Evolutionary conservation across 2,113 vertebrate genomes (phyloP), one percentile per base, ranked within the genome.

Genomic region (Hucho hucho): DNA sequence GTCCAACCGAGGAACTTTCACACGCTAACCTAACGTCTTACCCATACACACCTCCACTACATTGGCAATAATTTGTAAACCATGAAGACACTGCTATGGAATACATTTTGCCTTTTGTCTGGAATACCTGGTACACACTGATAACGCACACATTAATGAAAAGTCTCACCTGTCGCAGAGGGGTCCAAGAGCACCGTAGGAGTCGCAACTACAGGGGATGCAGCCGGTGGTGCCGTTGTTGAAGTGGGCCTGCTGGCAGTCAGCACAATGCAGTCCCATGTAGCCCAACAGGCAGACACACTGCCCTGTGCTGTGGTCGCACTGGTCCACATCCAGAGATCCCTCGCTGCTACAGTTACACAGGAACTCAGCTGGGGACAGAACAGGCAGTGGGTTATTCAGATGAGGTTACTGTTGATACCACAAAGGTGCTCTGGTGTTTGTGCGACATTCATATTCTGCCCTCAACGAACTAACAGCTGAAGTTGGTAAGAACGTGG

Each of bases 341-440:
- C 93, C 93, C 78, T 93, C 91, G 0, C 75, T 86, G 75, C 90
- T 94, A 90, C 94, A 94, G 93, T 94, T 94, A 79, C 89, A 90
- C 70, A 68, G 67, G 43, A 79, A 26, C 47, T 86, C 89, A 61
- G 18, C 58, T 61, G 58, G n/a, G 58, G 58, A 53, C 16, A 53
- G 37, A 43, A 43, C 37, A 53, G 58, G n/a, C 4, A 56, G 16
- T 4, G 13, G 16, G 49, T 53, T 18, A 18, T 53, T 53, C 16
- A 53, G 49, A 16, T 53, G 16, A 53, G 49, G 49, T 53, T 53
- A 53, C 1, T 53, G 16, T 18, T 53, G 1, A 18, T 43, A 18
- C 14, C 13, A 14, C 49, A 3, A 18, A 18, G 49, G 49, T 53
- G 14, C 16, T 14, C 13, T 53, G 5, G 3, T 4, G 14, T 18